Conservation (phyloP, 1,140 invertebrate genomes). For the Samia ricini region DNA sequence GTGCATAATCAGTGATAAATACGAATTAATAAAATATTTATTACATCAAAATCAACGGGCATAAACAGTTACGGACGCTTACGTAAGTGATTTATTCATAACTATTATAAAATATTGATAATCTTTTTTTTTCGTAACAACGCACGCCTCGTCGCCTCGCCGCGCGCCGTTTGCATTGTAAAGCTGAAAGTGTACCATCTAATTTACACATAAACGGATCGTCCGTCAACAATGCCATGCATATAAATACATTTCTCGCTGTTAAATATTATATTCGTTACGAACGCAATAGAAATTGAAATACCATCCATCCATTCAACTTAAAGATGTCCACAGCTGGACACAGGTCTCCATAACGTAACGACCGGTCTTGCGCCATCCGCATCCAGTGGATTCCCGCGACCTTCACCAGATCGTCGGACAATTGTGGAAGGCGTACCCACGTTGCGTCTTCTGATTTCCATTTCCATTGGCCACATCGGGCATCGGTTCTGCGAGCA, state of each 20-base stretch:
- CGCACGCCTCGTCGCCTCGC: not conserved
- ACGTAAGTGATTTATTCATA: not conserved
- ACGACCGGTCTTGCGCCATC: too few species aligned
- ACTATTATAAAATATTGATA: conserved; percentile 1
- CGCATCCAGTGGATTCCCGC: too few species aligned
- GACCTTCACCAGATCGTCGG: too few species aligned
- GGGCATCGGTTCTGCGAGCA: too few species aligned
- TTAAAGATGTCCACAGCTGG: too few species aligned
- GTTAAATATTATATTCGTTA: conserved; percentile 6
- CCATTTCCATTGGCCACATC: too few species aligned
- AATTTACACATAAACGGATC: conserved; percentile 21
- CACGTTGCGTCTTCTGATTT: too few species aligned
- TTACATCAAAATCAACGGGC: not conserved
- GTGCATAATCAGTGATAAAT: not conserved
- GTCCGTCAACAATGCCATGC: conserved; percentile 6
- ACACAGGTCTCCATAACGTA: too few species aligned
- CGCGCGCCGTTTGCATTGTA: not conserved
- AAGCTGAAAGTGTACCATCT: conserved; percentile 16
- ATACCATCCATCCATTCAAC: too few species aligned
- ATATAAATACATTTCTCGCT: conserved; percentile 7
- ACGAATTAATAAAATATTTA: not conserved
- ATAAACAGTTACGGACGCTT: not conserved
- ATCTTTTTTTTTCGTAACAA: not conserved
- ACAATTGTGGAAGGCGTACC: too few species aligned
- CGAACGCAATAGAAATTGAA: not conserved